A percentile compares a stretch with the other conserved stretches of the same genome.
These are phyloP conservation scores for Carcinoscorpius rotundicauda DNA, from an alignment of 1,140 invertebrate species.

Conservation along the genomic window DNA sequence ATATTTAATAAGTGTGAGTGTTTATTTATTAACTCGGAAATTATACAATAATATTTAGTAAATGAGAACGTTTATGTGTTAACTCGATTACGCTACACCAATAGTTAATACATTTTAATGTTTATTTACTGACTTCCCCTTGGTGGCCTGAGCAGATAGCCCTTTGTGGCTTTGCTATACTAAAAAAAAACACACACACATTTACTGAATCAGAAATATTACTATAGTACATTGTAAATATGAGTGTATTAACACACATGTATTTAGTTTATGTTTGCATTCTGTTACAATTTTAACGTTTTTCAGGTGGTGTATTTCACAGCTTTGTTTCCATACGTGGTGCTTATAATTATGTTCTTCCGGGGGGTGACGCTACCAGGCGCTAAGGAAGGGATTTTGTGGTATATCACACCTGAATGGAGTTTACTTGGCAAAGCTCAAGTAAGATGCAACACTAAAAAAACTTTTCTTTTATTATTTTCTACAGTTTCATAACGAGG, in stretches of 20 bases:
- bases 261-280: conserved; percentile 8
- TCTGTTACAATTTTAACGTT: conserved; percentile 7
- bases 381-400: conserved; percentile 30
- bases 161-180: not conserved
- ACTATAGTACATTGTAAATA: not conserved
- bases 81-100: too few species aligned
- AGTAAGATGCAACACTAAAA: conserved; percentile 12
- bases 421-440: conserved; percentile 28
- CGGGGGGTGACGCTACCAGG: conserved; percentile 29
- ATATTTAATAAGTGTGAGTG: too few species aligned
- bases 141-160: not conserved
- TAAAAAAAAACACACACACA: not conserved
- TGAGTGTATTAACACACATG: not conserved
- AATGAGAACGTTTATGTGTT: too few species aligned
- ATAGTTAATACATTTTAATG: not conserved
- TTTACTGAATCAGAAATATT: not conserved
- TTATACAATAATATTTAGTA: too few species aligned
- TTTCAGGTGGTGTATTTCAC: conserved; percentile 54
- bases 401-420: conserved; percentile 35
- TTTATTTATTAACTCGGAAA: too few species aligned
- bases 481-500: too few species aligned
- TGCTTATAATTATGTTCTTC: conserved; percentile 29
- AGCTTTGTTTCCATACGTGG: conserved; percentile 62
- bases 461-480: too few species aligned
- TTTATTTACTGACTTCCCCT: not conserved